Conservation (phyloP, 2,797 vertebrate species). For the Malurus leucopterus region DNA sequence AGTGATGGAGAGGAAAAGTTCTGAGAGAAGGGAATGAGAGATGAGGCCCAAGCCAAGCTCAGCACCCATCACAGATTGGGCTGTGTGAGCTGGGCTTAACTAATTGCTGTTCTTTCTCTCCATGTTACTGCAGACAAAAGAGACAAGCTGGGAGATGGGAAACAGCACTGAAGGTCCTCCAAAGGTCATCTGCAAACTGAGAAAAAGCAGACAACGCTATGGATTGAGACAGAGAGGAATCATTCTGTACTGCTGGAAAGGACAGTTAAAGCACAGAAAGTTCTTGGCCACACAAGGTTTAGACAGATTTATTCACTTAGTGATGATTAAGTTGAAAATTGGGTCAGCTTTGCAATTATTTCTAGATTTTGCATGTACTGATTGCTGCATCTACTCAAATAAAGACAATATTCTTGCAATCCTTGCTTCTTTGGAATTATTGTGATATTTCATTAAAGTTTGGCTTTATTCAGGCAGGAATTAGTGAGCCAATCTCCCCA, state of each 20-base stretch:
- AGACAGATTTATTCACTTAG: neutral
- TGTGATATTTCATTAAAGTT: neutral
- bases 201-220: neutral
- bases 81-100: neutral
- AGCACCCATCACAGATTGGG: accelerated
- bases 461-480: neutral
- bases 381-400: slow-evolving; percentile 17
- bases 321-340: neutral
- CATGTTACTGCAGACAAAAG: neutral
- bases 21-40: neutral
- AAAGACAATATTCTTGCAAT: slow-evolving; percentile 12
- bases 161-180: neutral
- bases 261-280: neutral
- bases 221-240: neutral
- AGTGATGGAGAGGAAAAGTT: neutral
- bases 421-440: neutral
- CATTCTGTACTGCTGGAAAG: neutral
- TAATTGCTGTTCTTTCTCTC: neutral
- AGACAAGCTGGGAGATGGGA: slow-evolving; percentile 5
- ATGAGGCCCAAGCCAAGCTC: neutral
- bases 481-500: neutral
- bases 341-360: neutral
- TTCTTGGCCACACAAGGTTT: neutral
- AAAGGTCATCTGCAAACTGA: neutral
- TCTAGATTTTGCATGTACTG: neutral